Conservation (phyloP, 2,888 invertebrate genomes). For the Lobophora halterata region DNA sequence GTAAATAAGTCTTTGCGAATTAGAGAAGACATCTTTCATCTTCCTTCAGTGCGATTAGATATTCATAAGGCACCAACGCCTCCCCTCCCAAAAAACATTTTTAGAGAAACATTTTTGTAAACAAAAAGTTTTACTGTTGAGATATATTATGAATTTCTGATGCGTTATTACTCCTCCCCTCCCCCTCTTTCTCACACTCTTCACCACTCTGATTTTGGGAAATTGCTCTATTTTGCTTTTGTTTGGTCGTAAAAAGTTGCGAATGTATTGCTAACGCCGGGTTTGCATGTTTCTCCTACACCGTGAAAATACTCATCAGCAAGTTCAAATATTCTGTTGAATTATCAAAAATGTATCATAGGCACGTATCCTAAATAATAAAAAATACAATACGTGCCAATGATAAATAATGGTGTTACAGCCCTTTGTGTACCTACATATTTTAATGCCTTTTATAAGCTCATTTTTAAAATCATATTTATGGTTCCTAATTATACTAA, state of each 20-base stretch:
- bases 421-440: no score
- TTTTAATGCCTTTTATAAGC: no score
- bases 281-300: background rate
- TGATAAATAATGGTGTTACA: no score
- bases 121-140: conserved; percentile 58
- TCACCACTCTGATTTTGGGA: conserved; percentile 26
- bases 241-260: conserved; percentile 23
- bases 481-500: no score
- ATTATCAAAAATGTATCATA: no score
- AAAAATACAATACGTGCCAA: no score
- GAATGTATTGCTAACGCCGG: conserved; percentile 10
- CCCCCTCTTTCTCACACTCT: no score
- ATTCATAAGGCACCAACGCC: conserved; percentile 62
- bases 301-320: no score
- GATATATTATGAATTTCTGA: conserved; percentile 61
- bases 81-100: conserved; percentile 44
- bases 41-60: conserved; percentile 64
- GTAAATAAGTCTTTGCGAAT: conserved; percentile 65
- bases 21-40: conserved; percentile 67
- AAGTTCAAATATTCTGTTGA: no score
- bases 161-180: conserved; percentile 20
- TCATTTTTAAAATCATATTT: no score
- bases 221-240: conserved; percentile 37
- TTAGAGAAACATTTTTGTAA: conserved; percentile 58
- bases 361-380: no score